Evolutionary conservation across 2,797 vertebrate species (phyloP).

Genomic region (Rallus crepitans): DNA sequence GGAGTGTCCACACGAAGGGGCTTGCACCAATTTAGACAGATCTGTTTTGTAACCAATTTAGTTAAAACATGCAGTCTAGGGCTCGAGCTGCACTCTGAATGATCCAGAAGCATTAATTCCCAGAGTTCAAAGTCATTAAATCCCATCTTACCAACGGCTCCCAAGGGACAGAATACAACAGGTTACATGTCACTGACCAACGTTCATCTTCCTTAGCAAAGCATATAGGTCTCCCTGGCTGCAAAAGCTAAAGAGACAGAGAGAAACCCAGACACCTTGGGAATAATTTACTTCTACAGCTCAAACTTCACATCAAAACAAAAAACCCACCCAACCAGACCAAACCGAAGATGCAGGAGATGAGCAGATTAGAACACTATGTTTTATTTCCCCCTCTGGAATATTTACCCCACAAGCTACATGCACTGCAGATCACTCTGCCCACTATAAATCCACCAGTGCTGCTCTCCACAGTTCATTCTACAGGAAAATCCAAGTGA

Average conservation of each 20-base stretch:
- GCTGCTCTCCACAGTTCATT: not conserved
- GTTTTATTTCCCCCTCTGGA: not conserved
- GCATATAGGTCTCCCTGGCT: not conserved
- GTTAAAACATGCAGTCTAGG: conserved; percentile 10
- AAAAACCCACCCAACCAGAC: too few species aligned
- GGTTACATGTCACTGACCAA: not conserved
- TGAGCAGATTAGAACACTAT: not conserved
- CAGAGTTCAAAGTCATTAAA: conserved; percentile 13
- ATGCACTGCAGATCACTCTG: not conserved
- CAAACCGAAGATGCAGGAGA: not conserved
- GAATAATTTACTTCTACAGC: not conserved
- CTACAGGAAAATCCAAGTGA: not conserved
- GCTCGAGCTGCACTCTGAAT: not conserved
- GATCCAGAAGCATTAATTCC: not conserved
- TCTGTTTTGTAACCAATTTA: conserved; percentile 47
- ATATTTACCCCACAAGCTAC: not conserved
- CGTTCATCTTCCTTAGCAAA: not conserved
- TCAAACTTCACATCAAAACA: not conserved
- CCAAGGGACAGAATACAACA: not conserved
- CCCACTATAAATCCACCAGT: conserved; percentile 7
- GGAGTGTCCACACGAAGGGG: conserved; percentile 57
- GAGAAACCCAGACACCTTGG: not conserved
- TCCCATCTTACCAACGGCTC: not conserved
- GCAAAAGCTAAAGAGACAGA: not conserved
- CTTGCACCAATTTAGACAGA: conserved; percentile 52